Conservation (phyloP, 2,888 invertebrate species). For the Aradus depressus region DNA sequence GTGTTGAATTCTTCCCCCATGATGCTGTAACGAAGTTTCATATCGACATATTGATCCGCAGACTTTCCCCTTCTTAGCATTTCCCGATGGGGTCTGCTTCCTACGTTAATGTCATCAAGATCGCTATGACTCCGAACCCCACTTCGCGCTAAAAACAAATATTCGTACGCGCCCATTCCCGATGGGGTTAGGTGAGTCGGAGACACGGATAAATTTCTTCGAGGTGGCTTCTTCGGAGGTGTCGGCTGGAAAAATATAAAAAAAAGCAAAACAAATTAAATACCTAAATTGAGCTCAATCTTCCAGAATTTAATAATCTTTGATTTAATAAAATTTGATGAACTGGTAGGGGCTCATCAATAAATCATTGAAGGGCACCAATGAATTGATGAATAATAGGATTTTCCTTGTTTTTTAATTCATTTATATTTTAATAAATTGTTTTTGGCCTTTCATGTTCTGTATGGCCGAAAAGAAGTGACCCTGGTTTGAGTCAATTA, state of each 20-base stretch:
- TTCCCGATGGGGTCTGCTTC: slow-evolving; percentile 23
- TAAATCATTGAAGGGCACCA: too few relatives aligned
- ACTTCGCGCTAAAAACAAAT: slow-evolving; percentile 51
- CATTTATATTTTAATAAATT: too few relatives aligned
- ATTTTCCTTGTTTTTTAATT: too few relatives aligned
- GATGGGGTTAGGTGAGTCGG: slow-evolving; percentile 61
- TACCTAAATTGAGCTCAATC: not conserved
- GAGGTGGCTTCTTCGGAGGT: slow-evolving; percentile 80
- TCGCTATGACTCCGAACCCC: slow-evolving; percentile 60
- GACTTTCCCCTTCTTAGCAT: slow-evolving; percentile 56
- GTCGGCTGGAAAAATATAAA: slow-evolving; percentile 50
- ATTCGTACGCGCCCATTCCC: slow-evolving; percentile 49
- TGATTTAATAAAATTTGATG: too few relatives aligned
- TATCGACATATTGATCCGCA: slow-evolving; percentile 67
- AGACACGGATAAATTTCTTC: slow-evolving; percentile 73
- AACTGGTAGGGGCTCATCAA: too few relatives aligned
- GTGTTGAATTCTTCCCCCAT: slow-evolving; percentile 31
- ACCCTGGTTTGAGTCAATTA: too few relatives aligned
- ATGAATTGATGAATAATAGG: too few relatives aligned
- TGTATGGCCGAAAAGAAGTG: too few relatives aligned
- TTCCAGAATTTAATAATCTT: too few relatives aligned
- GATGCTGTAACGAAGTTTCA: slow-evolving; percentile 48
- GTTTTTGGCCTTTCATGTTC: too few relatives aligned
- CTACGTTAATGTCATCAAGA: slow-evolving; percentile 46
- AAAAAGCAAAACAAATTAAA: not conserved